These are phyloP conservation scores for Drosophila sucinea DNA, from an alignment of 1,140 invertebrate genomes.

Conservation along the genomic window DNA sequence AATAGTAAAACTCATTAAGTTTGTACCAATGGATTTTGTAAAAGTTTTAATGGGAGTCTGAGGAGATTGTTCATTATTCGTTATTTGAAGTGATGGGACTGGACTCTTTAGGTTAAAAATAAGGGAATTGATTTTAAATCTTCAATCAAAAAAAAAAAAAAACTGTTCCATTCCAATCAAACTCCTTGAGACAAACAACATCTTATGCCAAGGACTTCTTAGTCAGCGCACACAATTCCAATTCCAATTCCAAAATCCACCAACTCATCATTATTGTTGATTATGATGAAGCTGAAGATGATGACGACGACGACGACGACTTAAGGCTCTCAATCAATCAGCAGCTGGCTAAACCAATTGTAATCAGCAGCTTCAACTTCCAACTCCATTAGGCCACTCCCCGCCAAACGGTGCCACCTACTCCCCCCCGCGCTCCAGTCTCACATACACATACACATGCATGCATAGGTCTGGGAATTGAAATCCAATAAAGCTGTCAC, in stretches of 20 bases:
- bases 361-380: slow-evolving; percentile 34
- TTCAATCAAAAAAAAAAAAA: slow-evolving; percentile 1
- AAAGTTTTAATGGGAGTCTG: too few species aligned
- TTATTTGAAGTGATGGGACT: too few species aligned
- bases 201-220: slow-evolving; percentile 32
- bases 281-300: slow-evolving; percentile 14
- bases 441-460: slow-evolving; percentile 61
- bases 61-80: too few species aligned
- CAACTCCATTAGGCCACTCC: slow-evolving; percentile 66
- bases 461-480: slow-evolving; percentile 71
- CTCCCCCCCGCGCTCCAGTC: background rate
- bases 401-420: slow-evolving; percentile 12
- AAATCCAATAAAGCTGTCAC: slow-evolving; percentile 80
- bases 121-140: background rate
- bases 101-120: background rate
- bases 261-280: slow-evolving; percentile 28
- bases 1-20: too few species aligned
- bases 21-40: too few species aligned
- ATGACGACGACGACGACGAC: slow-evolving; percentile 42
- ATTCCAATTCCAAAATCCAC: slow-evolving; percentile 16
- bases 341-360: slow-evolving; percentile 77
- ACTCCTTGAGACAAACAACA: slow-evolving; percentile 19
- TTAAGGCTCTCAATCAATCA: slow-evolving; percentile 76
- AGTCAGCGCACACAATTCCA: slow-evolving; percentile 15
- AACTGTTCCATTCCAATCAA: background rate